Conservation (phyloP, 2,888 invertebrate species). For the Clepsis dumicolana region DNA sequence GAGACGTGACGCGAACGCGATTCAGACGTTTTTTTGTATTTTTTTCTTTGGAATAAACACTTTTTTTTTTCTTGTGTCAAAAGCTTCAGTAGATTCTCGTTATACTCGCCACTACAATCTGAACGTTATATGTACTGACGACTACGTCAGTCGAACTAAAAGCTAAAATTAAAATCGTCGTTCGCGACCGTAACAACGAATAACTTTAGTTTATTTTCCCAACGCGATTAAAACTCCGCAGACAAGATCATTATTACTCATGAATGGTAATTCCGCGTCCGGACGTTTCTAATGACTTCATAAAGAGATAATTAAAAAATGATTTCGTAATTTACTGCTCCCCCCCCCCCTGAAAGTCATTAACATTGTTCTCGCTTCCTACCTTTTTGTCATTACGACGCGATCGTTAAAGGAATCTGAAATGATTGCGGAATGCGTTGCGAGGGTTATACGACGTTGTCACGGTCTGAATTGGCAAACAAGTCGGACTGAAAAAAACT, state of each 20-base stretch:
- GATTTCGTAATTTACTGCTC: slow-evolving; percentile 38
- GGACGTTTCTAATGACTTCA: slow-evolving; percentile 40
- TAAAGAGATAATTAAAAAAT: slow-evolving; percentile 43
- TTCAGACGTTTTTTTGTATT: no score
- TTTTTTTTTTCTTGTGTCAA: no score
- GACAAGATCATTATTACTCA: neutral
- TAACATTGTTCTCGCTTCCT: slow-evolving; percentile 30
- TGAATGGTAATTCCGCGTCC: slow-evolving; percentile 33
- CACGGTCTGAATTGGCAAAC: no score
- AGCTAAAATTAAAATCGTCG: neutral
- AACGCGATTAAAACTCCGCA: slow-evolving; percentile 18
- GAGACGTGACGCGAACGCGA: no score
- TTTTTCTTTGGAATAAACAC: no score
- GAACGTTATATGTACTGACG: no score
- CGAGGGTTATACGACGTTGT: neutral
- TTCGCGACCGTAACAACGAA: neutral
- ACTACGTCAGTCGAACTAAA: no score
- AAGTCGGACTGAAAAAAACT: no score
- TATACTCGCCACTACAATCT: no score
- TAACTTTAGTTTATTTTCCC: slow-evolving; percentile 6
- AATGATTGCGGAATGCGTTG: slow-evolving; percentile 30
- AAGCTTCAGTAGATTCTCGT: no score
- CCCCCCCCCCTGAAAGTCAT: slow-evolving; percentile 27
- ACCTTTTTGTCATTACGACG: slow-evolving; percentile 31
- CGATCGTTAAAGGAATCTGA: slow-evolving; percentile 28